Evolutionary conservation across 2,888 invertebrate genomes (phyloP), one percentile per base, ranked within the genome.

Genomic region (Hartigia nigra): DNA sequence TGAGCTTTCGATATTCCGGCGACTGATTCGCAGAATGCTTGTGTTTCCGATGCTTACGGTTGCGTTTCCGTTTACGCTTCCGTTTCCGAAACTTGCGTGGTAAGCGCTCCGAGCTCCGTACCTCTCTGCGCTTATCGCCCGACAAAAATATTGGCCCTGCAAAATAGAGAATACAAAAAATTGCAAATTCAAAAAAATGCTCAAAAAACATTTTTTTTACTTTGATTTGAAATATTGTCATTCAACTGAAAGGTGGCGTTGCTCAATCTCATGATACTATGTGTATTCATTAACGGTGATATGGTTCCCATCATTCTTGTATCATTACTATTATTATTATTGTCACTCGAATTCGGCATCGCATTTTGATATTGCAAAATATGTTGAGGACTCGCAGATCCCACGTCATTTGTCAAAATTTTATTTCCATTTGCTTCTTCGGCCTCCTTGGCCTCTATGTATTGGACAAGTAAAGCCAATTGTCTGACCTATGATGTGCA

Each of bases 371-470:
- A 83, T 35, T 84, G 82, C n/a, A 82, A 74, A 31, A 80, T 82
- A 36, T 79, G 77, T 31, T 76, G 76, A 1, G 12, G 37, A 12
- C 74, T 5, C 3, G 75, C 12, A 9, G 74, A 75, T 70, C 75
- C 81, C 12, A 39, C 77, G 23, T 14, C 74, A 31, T 70, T 11
- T 0, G 23, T 11, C 11, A 77, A 12, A 12, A 70, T 78, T 69
- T 74, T 70, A 75, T 79, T 81, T 35, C n/a, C 36, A 14, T 74
- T 74, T 31, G 75, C 75, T 34, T 77, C 82, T 3, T 75, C 81
- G 23, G 78, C 76, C 72, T 87, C 83, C 76, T 80, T 86, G 31
- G 80, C 80, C 55, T 85, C 85, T 35, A 88, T 86, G 74, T 86
- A 87, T n/a, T 79, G 82, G 74, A 85, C 74, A 12, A 86, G 83